Conservation (phyloP, 2,113 vertebrate species). For the Anser cygnoides region DNA sequence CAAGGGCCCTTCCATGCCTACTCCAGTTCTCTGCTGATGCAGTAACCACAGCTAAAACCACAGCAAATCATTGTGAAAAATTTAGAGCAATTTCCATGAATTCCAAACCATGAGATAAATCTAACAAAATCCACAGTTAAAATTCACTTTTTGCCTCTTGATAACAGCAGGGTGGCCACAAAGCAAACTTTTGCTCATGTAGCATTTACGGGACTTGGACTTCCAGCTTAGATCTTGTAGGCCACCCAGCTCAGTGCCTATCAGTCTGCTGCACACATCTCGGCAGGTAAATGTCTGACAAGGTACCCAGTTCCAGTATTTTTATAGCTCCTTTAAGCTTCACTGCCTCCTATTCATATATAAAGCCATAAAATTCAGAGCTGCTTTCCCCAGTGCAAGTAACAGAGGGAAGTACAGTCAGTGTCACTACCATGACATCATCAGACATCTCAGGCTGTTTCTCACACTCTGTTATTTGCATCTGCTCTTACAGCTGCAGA, state of each 20-base stretch:
- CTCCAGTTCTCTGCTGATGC: not conserved
- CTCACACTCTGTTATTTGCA: constrained; percentile 38
- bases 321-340: not conserved
- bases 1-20: not conserved
- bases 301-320: not conserved
- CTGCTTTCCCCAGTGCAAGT: not conserved
- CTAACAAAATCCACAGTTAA: not conserved
- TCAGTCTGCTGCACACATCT: not conserved
- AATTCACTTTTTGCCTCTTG: not conserved
- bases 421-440: not conserved
- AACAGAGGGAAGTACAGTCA: not conserved
- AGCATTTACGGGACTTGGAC: not conserved
- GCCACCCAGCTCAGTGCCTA: not conserved
- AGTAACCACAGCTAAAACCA: not conserved
- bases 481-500: constrained; percentile 53
- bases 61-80: not conserved
- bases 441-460: constrained; percentile 13
- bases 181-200: not conserved
- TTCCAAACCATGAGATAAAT: not conserved
- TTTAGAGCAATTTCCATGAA: not conserved
- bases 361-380: not conserved
- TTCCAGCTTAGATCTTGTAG: not conserved
- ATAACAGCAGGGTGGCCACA: not conserved
- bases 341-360: not conserved
- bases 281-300: not conserved